Percentiles rank a stretch among this genome's conserved stretches.
These are phyloP conservation scores for Aurelia coerulea DNA, from an alignment of 30 jellyfish, hydroid and myxozoan genomes.

Conservation along the genomic window DNA sequence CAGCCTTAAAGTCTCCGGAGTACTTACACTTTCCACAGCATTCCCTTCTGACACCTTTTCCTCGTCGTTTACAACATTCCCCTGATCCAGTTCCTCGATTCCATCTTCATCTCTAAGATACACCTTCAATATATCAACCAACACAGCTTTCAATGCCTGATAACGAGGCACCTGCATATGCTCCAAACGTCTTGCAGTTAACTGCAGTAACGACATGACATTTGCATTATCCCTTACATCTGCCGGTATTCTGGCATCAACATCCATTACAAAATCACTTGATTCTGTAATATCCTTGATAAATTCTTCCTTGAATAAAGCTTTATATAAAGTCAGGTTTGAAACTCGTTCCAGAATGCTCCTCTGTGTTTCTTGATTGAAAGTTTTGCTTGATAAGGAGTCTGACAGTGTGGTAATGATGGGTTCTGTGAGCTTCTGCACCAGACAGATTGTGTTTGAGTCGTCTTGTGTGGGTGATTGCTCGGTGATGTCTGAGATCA, in stretches of 20 bases:
- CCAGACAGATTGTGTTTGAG: not conserved
- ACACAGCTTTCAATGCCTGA: slow-evolving; percentile 40
- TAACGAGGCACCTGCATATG: slow-evolving; percentile 90
- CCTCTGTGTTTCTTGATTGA: slow-evolving; percentile 11
- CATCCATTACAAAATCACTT: not conserved
- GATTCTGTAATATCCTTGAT: slow-evolving; percentile 2
- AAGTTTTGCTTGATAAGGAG: not conserved
- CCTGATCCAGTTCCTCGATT: not conserved
- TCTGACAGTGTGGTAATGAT: not conserved
- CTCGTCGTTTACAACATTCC: not conserved
- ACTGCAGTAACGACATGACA: slow-evolving; percentile 42
- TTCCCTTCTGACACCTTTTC: not conserved
- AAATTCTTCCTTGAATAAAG: slow-evolving; percentile 54
- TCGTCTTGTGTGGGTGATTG: not conserved
- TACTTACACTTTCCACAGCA: too few species aligned
- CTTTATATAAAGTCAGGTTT: slow-evolving; percentile 45
- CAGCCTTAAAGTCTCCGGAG: too few species aligned
- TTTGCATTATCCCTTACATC: slow-evolving; percentile 51
- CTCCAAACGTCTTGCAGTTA: slow-evolving; percentile 64
- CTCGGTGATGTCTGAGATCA: slow-evolving; percentile 2
- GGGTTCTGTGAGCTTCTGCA: slow-evolving; percentile 22
- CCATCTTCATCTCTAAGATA: slow-evolving; percentile 7
- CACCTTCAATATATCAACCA: slow-evolving; percentile 26
- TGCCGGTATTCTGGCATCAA: slow-evolving; percentile 31
- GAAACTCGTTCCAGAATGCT: slow-evolving; percentile 12